Conservation (phyloP, 2,113 vertebrate genomes). For the Hucho hucho region DNA sequence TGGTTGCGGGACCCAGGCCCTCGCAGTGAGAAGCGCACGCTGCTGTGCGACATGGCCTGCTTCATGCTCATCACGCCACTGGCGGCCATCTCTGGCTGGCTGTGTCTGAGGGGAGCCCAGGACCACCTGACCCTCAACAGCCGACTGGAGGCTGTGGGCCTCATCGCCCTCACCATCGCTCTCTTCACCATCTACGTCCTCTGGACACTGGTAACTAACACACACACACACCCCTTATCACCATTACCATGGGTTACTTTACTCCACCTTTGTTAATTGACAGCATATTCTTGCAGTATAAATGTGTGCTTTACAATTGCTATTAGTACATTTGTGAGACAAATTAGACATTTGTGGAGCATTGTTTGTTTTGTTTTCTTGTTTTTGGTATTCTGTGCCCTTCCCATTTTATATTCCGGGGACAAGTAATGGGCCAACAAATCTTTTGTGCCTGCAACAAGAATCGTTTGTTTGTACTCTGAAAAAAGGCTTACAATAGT, state of each 20-base stretch:
- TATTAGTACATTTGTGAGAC: neutral
- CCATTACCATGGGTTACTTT: neutral
- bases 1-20: conserved; percentile 95
- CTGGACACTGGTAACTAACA: conserved; percentile 88
- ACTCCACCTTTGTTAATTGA: neutral
- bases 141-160: conserved; percentile 92
- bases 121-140: conserved; percentile 95
- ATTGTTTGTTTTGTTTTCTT: too few species aligned
- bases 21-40: conserved; percentile 92
- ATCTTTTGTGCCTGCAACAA: too few species aligned
- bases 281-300: neutral
- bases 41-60: conserved; percentile 96
- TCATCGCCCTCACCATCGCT: conserved; percentile 95
- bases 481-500: too few species aligned
- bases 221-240: neutral
- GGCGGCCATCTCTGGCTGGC: conserved; percentile 94
- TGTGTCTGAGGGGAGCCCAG: conserved; percentile 93
- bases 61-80: conserved; percentile 96
- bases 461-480: too few species aligned
- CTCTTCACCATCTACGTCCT: conserved; percentile 98
- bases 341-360: neutral
- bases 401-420: neutral
- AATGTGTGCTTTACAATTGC: neutral
- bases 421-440: neutral
- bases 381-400: too few species aligned